These are phyloP conservation scores for Morinoia aosen DNA, from an alignment of 2,888 invertebrate genomes.

Conservation along the genomic window DNA sequence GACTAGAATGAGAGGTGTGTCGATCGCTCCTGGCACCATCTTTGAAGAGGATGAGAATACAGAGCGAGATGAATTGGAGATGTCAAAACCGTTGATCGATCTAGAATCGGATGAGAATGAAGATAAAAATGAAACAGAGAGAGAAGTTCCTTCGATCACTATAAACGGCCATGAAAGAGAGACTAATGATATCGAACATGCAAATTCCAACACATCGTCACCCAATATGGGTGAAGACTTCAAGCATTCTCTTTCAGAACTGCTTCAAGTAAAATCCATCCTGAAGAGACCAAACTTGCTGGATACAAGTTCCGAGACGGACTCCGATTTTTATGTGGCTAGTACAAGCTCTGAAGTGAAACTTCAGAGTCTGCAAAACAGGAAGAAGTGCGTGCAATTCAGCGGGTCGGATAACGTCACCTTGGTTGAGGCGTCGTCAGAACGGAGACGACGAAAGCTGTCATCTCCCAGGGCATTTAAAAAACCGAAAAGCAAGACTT, in stretches of 20 bases:
- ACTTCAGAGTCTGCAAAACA: constrained; percentile 50
- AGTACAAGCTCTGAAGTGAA: constrained; percentile 60
- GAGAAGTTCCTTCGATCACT: neutral
- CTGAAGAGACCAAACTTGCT: constrained; percentile 74
- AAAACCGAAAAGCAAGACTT: constrained; percentile 56
- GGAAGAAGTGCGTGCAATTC: constrained; percentile 62
- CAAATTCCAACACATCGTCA: neutral
- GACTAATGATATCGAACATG: neutral
- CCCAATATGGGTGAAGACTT: constrained; percentile 55
- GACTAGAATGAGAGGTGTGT: neutral
- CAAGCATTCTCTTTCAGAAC: constrained; percentile 63
- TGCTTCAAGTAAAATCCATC: constrained; percentile 74
- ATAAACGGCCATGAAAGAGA: neutral
- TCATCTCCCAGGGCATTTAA: constrained; percentile 56
- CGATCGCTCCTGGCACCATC: neutral
- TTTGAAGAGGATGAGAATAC: constrained; percentile 35
- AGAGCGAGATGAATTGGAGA: neutral
- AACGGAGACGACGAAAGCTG: constrained; percentile 62
- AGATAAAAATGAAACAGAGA: neutral
- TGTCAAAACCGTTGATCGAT: neutral
- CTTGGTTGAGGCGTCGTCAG: constrained; percentile 27
- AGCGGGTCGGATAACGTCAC: constrained; percentile 54
- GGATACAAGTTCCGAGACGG: constrained; percentile 68
- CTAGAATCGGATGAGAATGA: constrained; percentile 52
- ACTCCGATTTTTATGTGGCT: constrained; percentile 65